A percentile compares a stretch with the other conserved stretches of the same genome.
Conservation (phyloP, 1,140 invertebrate species). For the Hestina assimilis region DNA sequence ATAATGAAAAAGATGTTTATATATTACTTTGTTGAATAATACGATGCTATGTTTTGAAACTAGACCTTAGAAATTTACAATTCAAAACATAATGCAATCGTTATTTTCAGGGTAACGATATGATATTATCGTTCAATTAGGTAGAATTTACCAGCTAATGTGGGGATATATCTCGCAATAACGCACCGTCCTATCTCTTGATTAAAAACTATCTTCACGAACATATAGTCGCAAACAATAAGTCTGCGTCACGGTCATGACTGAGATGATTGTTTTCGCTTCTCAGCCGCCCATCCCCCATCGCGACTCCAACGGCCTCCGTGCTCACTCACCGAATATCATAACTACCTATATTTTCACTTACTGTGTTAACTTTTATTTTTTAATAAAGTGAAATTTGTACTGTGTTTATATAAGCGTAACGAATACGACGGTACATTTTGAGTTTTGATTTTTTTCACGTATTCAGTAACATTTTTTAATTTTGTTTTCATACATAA, state of each 20-base stretch:
- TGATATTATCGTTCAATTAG: neutral
- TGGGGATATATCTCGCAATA: neutral
- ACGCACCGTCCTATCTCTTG: neutral
- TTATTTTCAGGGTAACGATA: neutral
- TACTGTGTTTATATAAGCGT: too few relatives aligned
- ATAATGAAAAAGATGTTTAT: too few relatives aligned
- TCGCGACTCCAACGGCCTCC: conserved; percentile 2
- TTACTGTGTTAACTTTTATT: neutral
- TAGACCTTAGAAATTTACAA: too few relatives aligned
- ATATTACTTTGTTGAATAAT: too few relatives aligned
- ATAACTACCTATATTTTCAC: neutral
- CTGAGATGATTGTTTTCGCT: conserved; percentile 11
- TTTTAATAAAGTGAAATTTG: neutral
- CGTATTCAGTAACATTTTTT: too few relatives aligned
- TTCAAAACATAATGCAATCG: neutral
- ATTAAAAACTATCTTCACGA: conserved; percentile 1
- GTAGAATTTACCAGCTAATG: neutral
- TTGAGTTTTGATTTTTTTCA: too few relatives aligned
- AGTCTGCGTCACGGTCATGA: conserved; percentile 16
- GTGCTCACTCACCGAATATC: conserved; percentile 4
- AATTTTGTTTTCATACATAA: too few relatives aligned
- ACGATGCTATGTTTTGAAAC: too few relatives aligned
- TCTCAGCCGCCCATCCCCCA: neutral
- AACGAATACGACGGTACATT: too few relatives aligned
- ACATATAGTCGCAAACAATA: conserved; percentile 10